Conservation (phyloP, 2,113 vertebrate genomes). For the Condylura cristata region DNA sequence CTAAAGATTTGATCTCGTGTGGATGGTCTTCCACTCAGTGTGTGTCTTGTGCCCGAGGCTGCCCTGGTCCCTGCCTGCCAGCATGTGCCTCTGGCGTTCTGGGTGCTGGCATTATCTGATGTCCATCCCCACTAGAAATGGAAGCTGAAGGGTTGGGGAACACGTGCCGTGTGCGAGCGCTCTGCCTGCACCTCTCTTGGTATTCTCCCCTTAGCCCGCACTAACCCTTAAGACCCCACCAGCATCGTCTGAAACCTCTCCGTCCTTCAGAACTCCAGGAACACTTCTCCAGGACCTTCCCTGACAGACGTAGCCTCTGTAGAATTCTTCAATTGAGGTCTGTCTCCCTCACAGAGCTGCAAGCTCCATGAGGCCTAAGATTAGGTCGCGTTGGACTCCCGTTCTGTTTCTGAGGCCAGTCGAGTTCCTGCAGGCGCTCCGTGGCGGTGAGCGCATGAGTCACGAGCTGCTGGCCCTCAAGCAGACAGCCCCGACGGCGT, state of each 20-base stretch:
- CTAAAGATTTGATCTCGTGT: constrained; percentile 36
- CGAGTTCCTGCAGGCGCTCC: background rate
- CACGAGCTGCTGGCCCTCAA: no score
- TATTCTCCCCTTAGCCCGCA: background rate
- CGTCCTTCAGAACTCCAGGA: background rate
- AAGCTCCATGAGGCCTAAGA: background rate
- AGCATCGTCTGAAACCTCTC: background rate
- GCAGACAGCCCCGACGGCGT: no score
- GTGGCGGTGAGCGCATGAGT: background rate
- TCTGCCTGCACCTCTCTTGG: background rate
- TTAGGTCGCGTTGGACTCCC: constrained; percentile 2
- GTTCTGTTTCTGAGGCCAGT: background rate
- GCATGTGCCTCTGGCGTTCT: background rate
- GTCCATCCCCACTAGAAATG: constrained; percentile 1
- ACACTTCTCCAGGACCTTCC: background rate
- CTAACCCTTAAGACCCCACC: background rate
- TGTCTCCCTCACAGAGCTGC: background rate
- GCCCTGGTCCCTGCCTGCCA: background rate
- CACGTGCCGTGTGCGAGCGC: background rate
- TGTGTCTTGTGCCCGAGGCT: constrained; percentile 46
- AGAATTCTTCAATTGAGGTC: background rate
- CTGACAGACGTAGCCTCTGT: background rate
- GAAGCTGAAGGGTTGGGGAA: constrained; percentile 32
- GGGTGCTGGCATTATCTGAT: constrained; percentile 7
- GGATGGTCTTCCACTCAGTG: no score